Evolutionary conservation across 1,140 invertebrate species (phyloP).

Genomic region (Leptopilina clavipes): DNA sequence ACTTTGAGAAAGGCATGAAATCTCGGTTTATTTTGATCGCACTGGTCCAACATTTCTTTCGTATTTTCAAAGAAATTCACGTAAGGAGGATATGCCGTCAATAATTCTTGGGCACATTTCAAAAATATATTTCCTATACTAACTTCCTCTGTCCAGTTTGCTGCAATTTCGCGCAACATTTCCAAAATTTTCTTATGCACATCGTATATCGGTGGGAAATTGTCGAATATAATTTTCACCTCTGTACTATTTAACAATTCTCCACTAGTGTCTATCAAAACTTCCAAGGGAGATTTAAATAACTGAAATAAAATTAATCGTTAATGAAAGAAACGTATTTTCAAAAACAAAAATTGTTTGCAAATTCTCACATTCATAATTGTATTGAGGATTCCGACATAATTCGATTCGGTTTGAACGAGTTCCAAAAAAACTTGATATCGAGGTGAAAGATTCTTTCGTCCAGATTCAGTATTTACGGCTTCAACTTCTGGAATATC

Average conservation of each 20-base stretch:
- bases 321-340: not conserved
- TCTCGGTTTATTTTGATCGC: constrained; percentile 92
- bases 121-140: constrained; percentile 92
- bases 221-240: constrained; percentile 96
- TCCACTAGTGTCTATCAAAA: constrained; percentile 83
- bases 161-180: constrained; percentile 82
- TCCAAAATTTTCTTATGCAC: constrained; percentile 91
- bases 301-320: too few relatives aligned
- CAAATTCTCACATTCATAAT: constrained; percentile 85
- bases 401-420: constrained; percentile 97
- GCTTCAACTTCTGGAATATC: constrained; percentile 75
- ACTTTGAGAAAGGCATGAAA: constrained; percentile 99
- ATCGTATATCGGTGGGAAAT: constrained; percentile 92
- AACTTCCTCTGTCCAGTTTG: constrained; percentile 88
- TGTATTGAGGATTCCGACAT: constrained; percentile 94
- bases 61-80: constrained; percentile 98
- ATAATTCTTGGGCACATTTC: constrained; percentile 86
- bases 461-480: constrained; percentile 76
- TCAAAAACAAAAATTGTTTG: not conserved
- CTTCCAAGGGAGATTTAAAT: constrained; percentile 94
- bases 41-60: constrained; percentile 92
- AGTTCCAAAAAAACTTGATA: constrained; percentile 95
- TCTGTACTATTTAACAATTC: constrained; percentile 92
- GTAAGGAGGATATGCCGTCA: constrained; percentile 97
- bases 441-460: constrained; percentile 83